phyloP scores from a whole-genome alignment of 2,797 vertebrate species.

The Eulemur coronatus region DNA sequence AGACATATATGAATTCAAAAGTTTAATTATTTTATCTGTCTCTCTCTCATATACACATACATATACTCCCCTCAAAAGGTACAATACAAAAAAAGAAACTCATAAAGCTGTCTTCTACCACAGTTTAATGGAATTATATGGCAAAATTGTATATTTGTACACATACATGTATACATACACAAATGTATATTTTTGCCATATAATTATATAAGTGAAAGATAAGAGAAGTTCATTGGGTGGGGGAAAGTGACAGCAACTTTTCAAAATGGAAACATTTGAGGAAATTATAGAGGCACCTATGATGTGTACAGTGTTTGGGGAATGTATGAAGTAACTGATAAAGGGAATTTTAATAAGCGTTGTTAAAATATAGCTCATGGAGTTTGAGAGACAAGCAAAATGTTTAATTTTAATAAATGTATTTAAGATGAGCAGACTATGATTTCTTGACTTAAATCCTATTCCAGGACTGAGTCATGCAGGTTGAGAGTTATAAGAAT shows the following conservation, averaged over 20 bases:
- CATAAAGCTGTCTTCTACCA: not conserved
- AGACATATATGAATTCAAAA: not conserved
- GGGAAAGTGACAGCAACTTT: not conserved
- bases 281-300: not conserved
- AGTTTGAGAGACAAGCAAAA: not conserved
- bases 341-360: not conserved
- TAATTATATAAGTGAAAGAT: not conserved
- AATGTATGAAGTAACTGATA: not conserved
- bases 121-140: not conserved
- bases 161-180: not conserved
- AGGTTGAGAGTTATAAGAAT: not conserved
- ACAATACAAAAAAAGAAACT: not conserved
- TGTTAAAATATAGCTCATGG: not conserved
- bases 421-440: not conserved
- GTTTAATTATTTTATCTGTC: not conserved
- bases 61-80: not conserved
- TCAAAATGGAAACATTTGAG: not conserved
- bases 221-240: not conserved
- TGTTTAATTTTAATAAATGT: not conserved
- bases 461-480: not conserved
- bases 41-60: not conserved
- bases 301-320: not conserved
- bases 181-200: too few relatives aligned
- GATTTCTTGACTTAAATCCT: not conserved
- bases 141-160: not conserved